Evolutionary conservation across 2,797 vertebrate genomes (phyloP), one percentile per base, ranked within the genome.

Genomic region (Epinephelus coioides): DNA sequence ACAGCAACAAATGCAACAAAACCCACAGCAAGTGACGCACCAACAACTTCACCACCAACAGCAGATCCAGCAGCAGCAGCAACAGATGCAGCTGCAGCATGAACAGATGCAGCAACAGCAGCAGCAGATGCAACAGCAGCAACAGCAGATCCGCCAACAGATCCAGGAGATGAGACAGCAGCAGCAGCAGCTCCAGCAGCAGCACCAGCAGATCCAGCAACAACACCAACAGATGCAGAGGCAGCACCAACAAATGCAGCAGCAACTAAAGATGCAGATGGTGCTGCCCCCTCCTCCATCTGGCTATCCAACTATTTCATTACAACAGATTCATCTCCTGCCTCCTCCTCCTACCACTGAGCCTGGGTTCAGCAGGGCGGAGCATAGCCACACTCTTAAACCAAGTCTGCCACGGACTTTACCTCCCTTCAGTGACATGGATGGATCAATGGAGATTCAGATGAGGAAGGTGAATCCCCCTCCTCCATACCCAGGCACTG

Each of bases 381-480:
- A 98, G 14, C 96, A 96, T 0, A 95, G 95, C 51, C 97, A 96
- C 74, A 92, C 91, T 0, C 94, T 96, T 62, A 98, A 97, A 88
- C 86, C 95, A 0, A 97, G 95, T 89, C 73, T 96, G 40, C 93
- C 94, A 0, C 90, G 96, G 49, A 89, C 60, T 83, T 94, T 3
- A 63, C 93, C 81, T 77, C 97, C 11, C 86, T 97, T 95, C 71
- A 92, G 89, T 1, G 97, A 98, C 85, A 93, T 95, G 12, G 97
- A 98, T 0, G 89, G 93, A 8, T 66, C 96, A 56, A 83, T 95
- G 80, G 97, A 99, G 91, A 90, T 97, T 70, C 98, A 96, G 72
- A 95, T 97, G 93, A 96, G 96, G 72, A 99, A 98, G 94, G 92
- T 97, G 85, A 99, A 98, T 68, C 98, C 97, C 6, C 94, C 93